Percentiles rank a stretch among this genome's conserved stretches.
Conservation (phyloP, 2,888 invertebrate species). For the Byasa hedistus region DNA sequence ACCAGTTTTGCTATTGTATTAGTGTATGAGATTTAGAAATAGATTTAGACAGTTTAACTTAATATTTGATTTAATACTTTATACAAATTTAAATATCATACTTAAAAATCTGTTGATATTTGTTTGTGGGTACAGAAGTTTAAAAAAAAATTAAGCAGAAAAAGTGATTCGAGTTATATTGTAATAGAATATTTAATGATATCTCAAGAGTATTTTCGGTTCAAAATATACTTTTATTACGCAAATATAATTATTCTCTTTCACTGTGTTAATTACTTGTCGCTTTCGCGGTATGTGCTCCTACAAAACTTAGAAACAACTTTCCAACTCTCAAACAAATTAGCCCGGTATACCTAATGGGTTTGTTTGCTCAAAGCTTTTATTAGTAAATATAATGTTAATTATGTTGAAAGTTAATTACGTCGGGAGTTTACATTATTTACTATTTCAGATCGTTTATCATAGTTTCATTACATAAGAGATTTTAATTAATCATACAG, state of each 20-base stretch:
- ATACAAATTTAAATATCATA: too few relatives aligned
- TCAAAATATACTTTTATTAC: background rate
- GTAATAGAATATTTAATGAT: too few relatives aligned
- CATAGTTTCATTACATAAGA: background rate
- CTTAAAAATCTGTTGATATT: too few relatives aligned
- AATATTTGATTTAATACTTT: too few relatives aligned
- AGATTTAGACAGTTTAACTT: too few relatives aligned
- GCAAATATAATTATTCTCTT: conserved; percentile 19
- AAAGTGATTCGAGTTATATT: too few relatives aligned
- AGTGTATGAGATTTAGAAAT: too few relatives aligned
- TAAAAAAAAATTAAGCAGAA: too few relatives aligned
- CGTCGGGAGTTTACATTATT: background rate
- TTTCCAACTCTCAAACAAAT: conserved; percentile 21
- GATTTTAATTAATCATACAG: background rate
- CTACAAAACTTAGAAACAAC: conserved; percentile 24
- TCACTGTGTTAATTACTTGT: conserved; percentile 20
- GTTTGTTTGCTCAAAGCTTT: conserved; percentile 7
- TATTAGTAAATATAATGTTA: conserved; percentile 6
- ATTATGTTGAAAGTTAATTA: background rate
- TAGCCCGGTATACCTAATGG: conserved; percentile 9
- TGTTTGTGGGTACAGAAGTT: too few relatives aligned
- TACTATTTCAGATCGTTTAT: background rate
- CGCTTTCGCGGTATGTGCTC: conserved; percentile 20
- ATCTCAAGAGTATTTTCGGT: background rate
- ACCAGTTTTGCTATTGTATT: too few relatives aligned